A percentile compares a stretch with the other conserved stretches of the same genome.
phyloP scores from a whole-genome alignment of 2,113 vertebrate species.

The Brachyistius frenatus region DNA sequence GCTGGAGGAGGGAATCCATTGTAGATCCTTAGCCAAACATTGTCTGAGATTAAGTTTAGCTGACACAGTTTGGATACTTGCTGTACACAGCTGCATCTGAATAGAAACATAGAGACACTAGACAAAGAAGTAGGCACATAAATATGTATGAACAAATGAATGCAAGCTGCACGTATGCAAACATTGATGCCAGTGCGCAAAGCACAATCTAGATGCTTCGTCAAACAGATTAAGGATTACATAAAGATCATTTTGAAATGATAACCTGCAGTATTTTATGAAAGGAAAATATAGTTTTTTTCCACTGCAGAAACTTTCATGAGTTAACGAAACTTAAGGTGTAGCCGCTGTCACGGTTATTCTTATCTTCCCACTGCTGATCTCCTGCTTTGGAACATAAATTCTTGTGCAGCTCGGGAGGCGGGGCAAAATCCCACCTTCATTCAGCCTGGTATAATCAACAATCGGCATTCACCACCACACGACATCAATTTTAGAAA shows the following conservation, averaged over 20 bases:
- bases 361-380: neutral
- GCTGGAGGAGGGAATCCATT: constrained; percentile 19
- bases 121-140: neutral
- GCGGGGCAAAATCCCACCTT: neutral
- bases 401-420: neutral
- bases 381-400: neutral
- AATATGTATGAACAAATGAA: neutral
- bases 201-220: neutral
- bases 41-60: constrained; percentile 32
- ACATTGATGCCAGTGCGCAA: constrained; percentile 9
- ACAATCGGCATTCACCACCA: too few species aligned
- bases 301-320: neutral
- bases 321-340: neutral
- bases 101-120: constrained; percentile 2
- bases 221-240: neutral
- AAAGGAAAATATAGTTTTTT: neutral
- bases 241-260: constrained; percentile 6
- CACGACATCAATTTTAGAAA: too few species aligned
- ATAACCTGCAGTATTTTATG: neutral
- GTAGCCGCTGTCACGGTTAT: neutral
- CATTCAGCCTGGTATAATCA: too few species aligned
- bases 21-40: constrained; percentile 30
- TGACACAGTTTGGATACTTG: constrained; percentile 18
- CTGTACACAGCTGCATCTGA: neutral
- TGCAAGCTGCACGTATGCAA: neutral